Base-by-base conservation (phyloP, 2,797 vertebrate species). In the Heliangelus exortis region DNA sequence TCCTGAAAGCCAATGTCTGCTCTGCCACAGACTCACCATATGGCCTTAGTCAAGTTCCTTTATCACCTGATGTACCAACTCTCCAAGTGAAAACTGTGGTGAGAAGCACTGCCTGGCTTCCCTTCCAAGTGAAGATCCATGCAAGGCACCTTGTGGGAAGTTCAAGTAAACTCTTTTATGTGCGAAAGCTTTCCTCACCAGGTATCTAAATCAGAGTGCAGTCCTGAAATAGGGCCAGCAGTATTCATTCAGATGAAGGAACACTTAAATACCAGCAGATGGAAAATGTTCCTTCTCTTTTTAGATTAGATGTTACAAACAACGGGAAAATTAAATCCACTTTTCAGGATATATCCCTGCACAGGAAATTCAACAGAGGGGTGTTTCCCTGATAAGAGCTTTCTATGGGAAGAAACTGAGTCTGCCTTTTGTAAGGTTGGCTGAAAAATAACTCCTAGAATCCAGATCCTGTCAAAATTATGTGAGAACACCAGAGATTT, bases 321-420 rank as follows among this genome's bases (percentile, higher is more conserved):
- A 89, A 93, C 1, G 4, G 63, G 53, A 83, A 91, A 90, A 92
- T 85, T 48, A 92, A 94, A 81, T 72, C 48, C 23, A 54, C 36
- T 92, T 92, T 91, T 89, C 85, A 90, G 93, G 88, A 95, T 86
- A 81, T 62, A 31, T 92, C 94, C 31, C 45, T 79, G 71, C 23
- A 36, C 92, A 96, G 94, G 93, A 96, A 95, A 84, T 90, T 90
- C 63, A 72, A 50, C 0, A 8, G 34, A 91, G 83, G 84, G 83
- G 83, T 84, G 87, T 92, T 93, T 76, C 94, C 80, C 83, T 90
- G 83, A 92, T 95, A 95, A 93, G 63, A 85, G 59, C 50, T 84
- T 93, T 95, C 84, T 15, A 55, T 95, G 93, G 89, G 87, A 96
- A 94, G 92, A 95, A 96, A 92, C 29, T 18, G 53, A 81, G 91